Evolutionary conservation across 2,888 invertebrate genomes (phyloP).

Genomic region (Sympetrum striolatum): DNA sequence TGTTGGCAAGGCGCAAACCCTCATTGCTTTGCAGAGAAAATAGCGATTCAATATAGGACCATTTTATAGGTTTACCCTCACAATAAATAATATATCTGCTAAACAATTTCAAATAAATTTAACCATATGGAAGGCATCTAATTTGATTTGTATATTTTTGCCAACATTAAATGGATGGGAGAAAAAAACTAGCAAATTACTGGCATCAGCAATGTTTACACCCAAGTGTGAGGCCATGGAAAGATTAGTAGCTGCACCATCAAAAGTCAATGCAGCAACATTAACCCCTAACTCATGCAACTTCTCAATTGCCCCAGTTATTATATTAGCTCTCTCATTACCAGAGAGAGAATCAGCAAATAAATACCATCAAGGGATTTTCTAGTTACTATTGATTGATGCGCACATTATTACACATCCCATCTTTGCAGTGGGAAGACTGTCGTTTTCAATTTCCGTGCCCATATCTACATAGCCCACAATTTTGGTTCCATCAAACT

Average conservation of each 20-base stretch:
- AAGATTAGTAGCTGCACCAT: not conserved
- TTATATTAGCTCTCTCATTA: not conserved
- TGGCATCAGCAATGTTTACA: not conserved
- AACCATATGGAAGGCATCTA: slow-evolving; percentile 12
- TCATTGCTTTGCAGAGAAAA: slow-evolving; percentile 20
- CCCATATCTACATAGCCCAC: too few species aligned
- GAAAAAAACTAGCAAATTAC: too few species aligned
- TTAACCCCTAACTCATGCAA: not conserved
- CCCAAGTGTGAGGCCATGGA: not conserved
- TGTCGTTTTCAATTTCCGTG: too few species aligned
- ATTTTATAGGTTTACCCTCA: not conserved
- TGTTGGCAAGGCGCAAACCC: slow-evolving; percentile 46
- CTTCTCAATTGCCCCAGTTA: not conserved
- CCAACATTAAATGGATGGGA: too few species aligned
- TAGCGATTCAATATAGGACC: not conserved
- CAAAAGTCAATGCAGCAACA: not conserved
- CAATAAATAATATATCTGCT: not conserved
- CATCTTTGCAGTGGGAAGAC: too few species aligned
- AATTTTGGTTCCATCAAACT: too few species aligned
- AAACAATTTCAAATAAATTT: not conserved
- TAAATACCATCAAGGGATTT: not conserved
- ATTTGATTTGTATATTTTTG: not conserved
- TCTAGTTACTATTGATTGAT: too few species aligned
- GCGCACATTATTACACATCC: too few species aligned
- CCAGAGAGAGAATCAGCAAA: not conserved